Conservation (phyloP, 2,797 vertebrate genomes). For the Discoglossus pictus region DNA sequence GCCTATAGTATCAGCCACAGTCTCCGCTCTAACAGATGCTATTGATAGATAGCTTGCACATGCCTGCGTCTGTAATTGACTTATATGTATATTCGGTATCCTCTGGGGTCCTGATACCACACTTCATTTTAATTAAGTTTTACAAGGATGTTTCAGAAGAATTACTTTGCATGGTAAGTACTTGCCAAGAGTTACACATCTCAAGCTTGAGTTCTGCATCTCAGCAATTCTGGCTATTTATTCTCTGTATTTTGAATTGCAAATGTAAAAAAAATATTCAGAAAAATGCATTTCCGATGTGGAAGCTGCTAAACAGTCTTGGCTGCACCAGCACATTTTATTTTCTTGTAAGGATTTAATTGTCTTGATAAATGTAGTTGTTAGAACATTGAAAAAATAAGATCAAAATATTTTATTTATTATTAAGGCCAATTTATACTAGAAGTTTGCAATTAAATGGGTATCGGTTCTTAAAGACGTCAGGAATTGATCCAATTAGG, state of each 20-base stretch:
- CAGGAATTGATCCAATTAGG: too few species aligned
- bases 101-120: background rate
- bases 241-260: slow-evolving; percentile 15
- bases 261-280: slow-evolving; percentile 25
- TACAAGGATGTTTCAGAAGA: slow-evolving; percentile 8
- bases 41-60: background rate
- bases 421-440: too few species aligned
- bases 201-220: slow-evolving; percentile 1
- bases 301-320: background rate
- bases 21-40: background rate
- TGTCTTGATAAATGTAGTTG: too few species aligned
- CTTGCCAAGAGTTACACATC: slow-evolving; percentile 24
- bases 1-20: background rate
- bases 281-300: slow-evolving; percentile 5
- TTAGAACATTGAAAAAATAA: too few species aligned
- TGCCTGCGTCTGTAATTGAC: background rate
- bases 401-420: too few species aligned
- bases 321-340: background rate
- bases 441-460: too few species aligned
- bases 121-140: slow-evolving; percentile 22
- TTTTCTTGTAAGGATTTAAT: too few species aligned
- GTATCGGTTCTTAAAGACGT: too few species aligned
- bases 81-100: slow-evolving; percentile 5
- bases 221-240: slow-evolving; percentile 6
- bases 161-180: slow-evolving; percentile 32